A percentile compares a stretch with the other conserved stretches of the same genome.
Conservation (phyloP, 2,113 vertebrate genomes). For the Ctenodactylus gundi region DNA sequence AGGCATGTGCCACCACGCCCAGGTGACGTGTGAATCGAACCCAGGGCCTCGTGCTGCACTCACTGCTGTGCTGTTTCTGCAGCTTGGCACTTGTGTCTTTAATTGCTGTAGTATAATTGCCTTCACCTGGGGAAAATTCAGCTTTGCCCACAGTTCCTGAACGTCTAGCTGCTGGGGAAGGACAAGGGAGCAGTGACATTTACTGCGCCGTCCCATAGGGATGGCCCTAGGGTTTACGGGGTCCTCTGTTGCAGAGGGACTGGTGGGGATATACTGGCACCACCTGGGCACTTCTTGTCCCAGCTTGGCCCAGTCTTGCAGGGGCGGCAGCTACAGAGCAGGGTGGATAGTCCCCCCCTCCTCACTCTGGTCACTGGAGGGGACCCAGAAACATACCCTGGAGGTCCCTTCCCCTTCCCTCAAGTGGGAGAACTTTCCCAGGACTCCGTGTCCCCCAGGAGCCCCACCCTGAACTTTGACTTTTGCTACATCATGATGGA, state of each 20-base stretch:
- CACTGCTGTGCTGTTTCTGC: no score
- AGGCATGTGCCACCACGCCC: no score
- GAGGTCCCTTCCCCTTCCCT: background rate
- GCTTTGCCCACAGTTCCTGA: background rate
- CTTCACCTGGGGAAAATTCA: background rate
- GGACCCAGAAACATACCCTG: background rate
- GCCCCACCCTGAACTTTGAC: background rate
- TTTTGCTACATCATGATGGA: background rate
- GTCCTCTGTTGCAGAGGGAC: background rate
- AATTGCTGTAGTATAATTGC: background rate
- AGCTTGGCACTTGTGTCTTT: background rate
- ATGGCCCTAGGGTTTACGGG: background rate
- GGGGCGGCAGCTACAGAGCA: background rate
- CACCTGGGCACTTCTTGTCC: background rate
- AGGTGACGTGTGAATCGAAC: no score
- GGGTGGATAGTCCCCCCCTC: background rate
- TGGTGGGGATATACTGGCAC: no score
- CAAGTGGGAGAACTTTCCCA: background rate
- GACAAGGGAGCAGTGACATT: background rate
- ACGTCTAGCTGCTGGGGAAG: background rate
- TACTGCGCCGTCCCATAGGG: background rate
- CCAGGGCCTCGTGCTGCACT: no score
- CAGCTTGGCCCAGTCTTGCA: background rate
- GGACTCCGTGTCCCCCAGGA: background rate
- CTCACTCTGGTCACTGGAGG: background rate